These are phyloP conservation scores for Chrysina gloriosa DNA, from an alignment of 2,888 invertebrate species.

Conservation along the genomic window DNA sequence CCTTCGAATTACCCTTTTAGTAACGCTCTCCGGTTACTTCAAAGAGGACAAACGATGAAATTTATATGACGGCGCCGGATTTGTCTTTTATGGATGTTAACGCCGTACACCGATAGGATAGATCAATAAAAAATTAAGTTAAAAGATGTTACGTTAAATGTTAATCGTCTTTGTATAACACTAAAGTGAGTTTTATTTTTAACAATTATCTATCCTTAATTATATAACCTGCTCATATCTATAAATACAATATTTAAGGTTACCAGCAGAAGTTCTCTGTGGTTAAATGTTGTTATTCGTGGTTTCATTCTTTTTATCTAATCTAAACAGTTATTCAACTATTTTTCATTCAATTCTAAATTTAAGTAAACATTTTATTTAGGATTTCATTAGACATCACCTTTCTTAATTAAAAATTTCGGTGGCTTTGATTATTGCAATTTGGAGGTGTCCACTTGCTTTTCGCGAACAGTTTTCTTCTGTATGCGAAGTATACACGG, in stretches of 20 bases:
- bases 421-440: too few relatives aligned
- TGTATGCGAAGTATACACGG: too few relatives aligned
- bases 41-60: not conserved
- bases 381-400: too few relatives aligned
- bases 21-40: constrained; percentile 26
- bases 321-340: not conserved
- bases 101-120: not conserved
- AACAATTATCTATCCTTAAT: not conserved
- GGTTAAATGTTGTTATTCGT: not conserved
- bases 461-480: too few relatives aligned
- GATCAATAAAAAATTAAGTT: not conserved
- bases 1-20: constrained; percentile 30
- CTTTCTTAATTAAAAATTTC: too few relatives aligned
- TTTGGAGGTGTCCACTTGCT: too few relatives aligned
- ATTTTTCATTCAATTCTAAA: constrained; percentile 4
- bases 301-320: not conserved
- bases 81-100: not conserved
- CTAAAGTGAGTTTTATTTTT: not conserved
- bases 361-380: too few relatives aligned
- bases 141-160: not conserved
- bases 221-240: not conserved
- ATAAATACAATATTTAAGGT: not conserved
- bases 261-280: not conserved
- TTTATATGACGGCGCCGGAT: not conserved
- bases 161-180: not conserved